Evolutionary conservation across 1,140 invertebrate species (phyloP).

Genomic region (Drosophila miranda): DNA sequence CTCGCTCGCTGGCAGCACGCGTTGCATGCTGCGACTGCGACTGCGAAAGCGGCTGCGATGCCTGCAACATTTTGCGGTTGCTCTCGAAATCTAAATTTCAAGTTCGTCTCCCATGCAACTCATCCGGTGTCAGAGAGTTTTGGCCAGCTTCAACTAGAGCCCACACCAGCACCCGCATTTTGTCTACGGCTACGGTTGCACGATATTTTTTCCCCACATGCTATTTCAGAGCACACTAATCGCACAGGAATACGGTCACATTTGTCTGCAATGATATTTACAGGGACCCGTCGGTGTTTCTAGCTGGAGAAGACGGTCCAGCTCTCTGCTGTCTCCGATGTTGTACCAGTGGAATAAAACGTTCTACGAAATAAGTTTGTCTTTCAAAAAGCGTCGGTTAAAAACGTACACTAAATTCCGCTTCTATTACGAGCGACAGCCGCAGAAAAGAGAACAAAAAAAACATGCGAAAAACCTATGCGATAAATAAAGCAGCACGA

Average conservation of each 20-base stretch:
- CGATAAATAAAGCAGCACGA: slow-evolving; percentile 26
- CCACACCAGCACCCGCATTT: too few relatives aligned
- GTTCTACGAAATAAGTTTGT: too few relatives aligned
- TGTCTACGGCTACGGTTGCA: too few relatives aligned
- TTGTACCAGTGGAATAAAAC: too few relatives aligned
- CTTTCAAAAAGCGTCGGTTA: too few relatives aligned
- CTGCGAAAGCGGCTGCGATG: slow-evolving; percentile 1
- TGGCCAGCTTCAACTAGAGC: slow-evolving; percentile 13
- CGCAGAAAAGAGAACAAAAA: slow-evolving; percentile 12
- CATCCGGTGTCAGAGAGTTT: slow-evolving; percentile 41
- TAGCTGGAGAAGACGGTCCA: too few relatives aligned
- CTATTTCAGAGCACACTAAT: too few relatives aligned
- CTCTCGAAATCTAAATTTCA: slow-evolving; percentile 79
- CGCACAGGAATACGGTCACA: too few relatives aligned
- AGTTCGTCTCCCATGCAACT: slow-evolving; percentile 67
- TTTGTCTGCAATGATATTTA: too few relatives aligned
- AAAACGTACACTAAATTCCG: slow-evolving; percentile 20
- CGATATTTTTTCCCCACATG: too few relatives aligned
- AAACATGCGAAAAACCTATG: slow-evolving; percentile 31
- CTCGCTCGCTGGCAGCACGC: slow-evolving; percentile 4
- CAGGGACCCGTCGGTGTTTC: too few relatives aligned
- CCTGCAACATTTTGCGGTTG: slow-evolving; percentile 41
- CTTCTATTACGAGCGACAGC: slow-evolving; percentile 37
- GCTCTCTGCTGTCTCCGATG: too few relatives aligned
- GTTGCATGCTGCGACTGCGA: slow-evolving; percentile 8